phyloP scores from a whole-genome alignment of 2,113 vertebrate genomes.

The Embiotoca jacksoni region DNA sequence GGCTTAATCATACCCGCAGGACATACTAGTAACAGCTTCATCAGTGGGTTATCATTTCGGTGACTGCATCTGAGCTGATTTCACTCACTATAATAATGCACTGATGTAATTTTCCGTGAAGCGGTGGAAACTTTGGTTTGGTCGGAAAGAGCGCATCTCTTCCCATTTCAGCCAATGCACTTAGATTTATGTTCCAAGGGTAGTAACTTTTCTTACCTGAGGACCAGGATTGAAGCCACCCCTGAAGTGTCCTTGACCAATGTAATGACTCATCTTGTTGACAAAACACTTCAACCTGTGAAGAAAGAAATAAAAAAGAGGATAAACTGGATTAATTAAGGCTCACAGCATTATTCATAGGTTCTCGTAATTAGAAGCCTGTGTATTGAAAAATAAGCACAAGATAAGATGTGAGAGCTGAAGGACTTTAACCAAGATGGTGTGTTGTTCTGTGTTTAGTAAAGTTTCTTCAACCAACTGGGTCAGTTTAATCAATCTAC shows the following conservation, averaged over 20 bases:
- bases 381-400: not conserved
- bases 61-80: conserved; percentile 18
- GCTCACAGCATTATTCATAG: not conserved
- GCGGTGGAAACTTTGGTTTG: not conserved
- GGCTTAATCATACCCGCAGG: conserved; percentile 33
- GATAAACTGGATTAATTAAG: conserved; percentile 5
- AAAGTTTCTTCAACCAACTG: too few relatives aligned
- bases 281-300: not conserved
- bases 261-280: not conserved
- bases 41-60: conserved; percentile 19
- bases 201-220: not conserved
- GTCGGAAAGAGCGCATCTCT: not conserved
- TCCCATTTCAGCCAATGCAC: not conserved
- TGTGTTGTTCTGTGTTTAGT: too few relatives aligned
- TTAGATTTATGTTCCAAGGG: not conserved
- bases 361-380: not conserved
- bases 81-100: not conserved
- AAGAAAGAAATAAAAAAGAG: not conserved
- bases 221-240: not conserved
- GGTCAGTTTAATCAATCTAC: too few relatives aligned
- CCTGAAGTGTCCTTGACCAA: not conserved
- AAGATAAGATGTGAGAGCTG: not conserved
- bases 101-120: conserved; percentile 22
- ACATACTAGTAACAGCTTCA: not conserved
- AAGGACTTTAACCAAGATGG: too few relatives aligned